These are phyloP conservation scores for Drosophila lacicola DNA, from an alignment of 2,888 invertebrate species.

Conservation along the genomic window DNA sequence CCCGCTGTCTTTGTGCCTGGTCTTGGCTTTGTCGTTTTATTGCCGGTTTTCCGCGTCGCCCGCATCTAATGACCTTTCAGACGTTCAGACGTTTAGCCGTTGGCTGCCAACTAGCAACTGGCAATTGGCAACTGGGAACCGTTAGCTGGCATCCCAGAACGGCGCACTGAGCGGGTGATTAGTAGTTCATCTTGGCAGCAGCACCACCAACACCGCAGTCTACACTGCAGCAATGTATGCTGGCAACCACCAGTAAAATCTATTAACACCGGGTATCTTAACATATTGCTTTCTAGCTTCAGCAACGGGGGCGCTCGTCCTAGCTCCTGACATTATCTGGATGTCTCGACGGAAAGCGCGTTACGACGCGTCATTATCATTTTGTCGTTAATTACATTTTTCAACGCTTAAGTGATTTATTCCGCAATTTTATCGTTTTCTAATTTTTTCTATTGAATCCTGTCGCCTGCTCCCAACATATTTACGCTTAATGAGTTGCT, in stretches of 20 bases:
- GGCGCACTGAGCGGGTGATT: constrained; percentile 63
- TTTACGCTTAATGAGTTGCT: constrained; percentile 64
- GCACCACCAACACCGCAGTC: neutral
- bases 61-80: constrained; percentile 70
- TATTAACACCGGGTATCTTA: constrained; percentile 62
- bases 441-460: constrained; percentile 68
- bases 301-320: neutral
- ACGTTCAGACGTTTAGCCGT: constrained; percentile 33
- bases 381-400: constrained; percentile 82
- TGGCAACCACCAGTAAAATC: constrained; percentile 49
- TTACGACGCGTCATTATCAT: constrained; percentile 76
- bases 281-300: constrained; percentile 44
- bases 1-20: constrained; percentile 58
- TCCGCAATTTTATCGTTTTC: constrained; percentile 78
- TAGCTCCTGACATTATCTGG: constrained; percentile 14
- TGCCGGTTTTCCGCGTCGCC: constrained; percentile 63
- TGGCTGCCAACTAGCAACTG: constrained; percentile 40
- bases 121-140: constrained; percentile 17
- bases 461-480: constrained; percentile 12
- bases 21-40: constrained; percentile 54
- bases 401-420: constrained; percentile 74
- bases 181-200: constrained; percentile 45
- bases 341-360: constrained; percentile 55
- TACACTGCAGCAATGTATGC: constrained; percentile 19
- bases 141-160: constrained; percentile 3